phyloP scores from a whole-genome alignment of 2,888 invertebrate genomes.

The Acleris holmiana region DNA sequence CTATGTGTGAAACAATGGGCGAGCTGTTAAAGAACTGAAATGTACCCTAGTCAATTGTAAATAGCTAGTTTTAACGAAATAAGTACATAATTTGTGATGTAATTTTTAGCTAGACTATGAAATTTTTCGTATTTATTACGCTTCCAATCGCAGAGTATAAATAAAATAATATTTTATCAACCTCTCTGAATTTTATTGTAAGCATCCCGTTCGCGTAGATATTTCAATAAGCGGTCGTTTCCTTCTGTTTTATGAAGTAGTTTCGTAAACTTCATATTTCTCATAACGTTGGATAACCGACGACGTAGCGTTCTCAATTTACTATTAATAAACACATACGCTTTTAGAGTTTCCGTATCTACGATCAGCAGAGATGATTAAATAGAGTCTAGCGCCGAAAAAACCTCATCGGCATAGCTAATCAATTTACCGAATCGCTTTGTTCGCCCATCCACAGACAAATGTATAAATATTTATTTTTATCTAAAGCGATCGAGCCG shows the following conservation, averaged over 20 bases:
- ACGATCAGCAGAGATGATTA: constrained; percentile 67
- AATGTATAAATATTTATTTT: constrained; percentile 84
- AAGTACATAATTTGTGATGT: constrained; percentile 82
- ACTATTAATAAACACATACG: constrained; percentile 31
- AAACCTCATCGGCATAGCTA: constrained; percentile 67
- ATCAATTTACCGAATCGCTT: constrained; percentile 81
- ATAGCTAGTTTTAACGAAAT: constrained; percentile 65
- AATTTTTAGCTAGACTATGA: constrained; percentile 78
- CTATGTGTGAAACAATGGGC: constrained; percentile 37
- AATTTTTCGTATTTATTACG: constrained; percentile 83
- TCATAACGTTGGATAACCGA: constrained; percentile 18
- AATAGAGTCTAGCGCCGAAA: constrained; percentile 67
- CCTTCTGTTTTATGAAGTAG: constrained; percentile 21
- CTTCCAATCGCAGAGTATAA: constrained; percentile 82
- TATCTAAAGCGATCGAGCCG: constrained; percentile 83
- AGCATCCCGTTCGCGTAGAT: constrained; percentile 29
- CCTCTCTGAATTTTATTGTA: constrained; percentile 62
- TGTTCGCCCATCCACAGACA: constrained; percentile 78
- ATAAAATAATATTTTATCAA: constrained; percentile 83
- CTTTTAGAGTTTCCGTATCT: constrained; percentile 51
- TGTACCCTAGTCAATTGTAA: constrained; percentile 84
- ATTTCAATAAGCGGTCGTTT: constrained; percentile 33
- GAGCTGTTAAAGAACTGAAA: constrained; percentile 80
- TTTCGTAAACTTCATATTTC: constrained; percentile 25
- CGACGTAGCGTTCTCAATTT: constrained; percentile 27